Evolutionary conservation across 2,888 invertebrate genomes (phyloP).

Genomic region (Noctua comes): DNA sequence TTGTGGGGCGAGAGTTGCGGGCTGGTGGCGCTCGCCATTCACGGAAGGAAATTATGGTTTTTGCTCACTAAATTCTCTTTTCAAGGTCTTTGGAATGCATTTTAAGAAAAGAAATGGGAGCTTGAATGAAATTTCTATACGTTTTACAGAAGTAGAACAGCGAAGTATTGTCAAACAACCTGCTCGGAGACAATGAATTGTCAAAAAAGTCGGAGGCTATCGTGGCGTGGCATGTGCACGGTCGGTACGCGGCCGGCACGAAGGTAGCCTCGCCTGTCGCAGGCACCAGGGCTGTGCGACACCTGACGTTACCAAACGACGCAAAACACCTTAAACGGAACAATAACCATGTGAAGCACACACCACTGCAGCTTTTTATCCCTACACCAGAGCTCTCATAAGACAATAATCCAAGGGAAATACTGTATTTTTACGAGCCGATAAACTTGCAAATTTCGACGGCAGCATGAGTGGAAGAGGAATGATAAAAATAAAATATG

Average conservation of each 20-base stretch:
- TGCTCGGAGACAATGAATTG: constrained; percentile 63
- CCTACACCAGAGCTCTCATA: constrained; percentile 37
- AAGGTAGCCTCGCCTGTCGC: constrained; percentile 59
- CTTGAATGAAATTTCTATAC: constrained; percentile 7
- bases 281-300: constrained; percentile 57
- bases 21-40: constrained; percentile 3
- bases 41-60: background rate
- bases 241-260: constrained; percentile 50
- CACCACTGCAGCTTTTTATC: constrained; percentile 27
- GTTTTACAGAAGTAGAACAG: constrained; percentile 34
- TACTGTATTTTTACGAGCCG: constrained; percentile 55
- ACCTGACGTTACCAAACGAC: background rate
- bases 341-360: constrained; percentile 3
- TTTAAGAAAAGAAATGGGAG: constrained; percentile 4
- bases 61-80: background rate
- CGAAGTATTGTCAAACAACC: constrained; percentile 49
- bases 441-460: constrained; percentile 65
- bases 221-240: constrained; percentile 50
- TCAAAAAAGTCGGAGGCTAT: constrained; percentile 66
- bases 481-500: constrained; percentile 67
- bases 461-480: constrained; percentile 55
- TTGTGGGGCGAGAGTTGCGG: constrained; percentile 18
- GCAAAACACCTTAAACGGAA: constrained; percentile 9
- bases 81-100: constrained; percentile 6
- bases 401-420: constrained; percentile 39